Evolutionary conservation across 2,797 vertebrate species (phyloP), one percentile per base, ranked within the genome.

Genomic region (Pterois miles): DNA sequence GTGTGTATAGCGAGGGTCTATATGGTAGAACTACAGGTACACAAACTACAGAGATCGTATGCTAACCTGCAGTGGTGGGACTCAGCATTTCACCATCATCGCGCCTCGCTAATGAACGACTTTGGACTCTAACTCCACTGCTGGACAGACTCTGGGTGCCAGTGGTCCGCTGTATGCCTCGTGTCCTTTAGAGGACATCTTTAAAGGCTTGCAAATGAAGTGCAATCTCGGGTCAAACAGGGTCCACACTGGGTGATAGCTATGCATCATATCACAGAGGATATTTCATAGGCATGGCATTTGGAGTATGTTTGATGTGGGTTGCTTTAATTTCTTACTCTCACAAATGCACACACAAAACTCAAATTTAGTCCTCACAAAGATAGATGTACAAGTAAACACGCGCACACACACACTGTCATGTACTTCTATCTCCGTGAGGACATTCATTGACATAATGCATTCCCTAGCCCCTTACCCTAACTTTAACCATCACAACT

Each of bases 131-230:
- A 11, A 20, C 43, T 46, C 18, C 0, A 20, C 43, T 36, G 58
- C 36, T 78, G 53, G 69, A 71, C 66, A 13, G 14, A 60, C 46
- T 40, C 23, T 13, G 11, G 57, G 66, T 68, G 18, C 53, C n/a
- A 13, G 48, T 12, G 64, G 58, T 76, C 78, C 78, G 82, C 67
- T 66, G 36, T 31, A 16, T 36, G 52, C 53, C 58, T 68, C 38
- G 59, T 54, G 46, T 66, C 81, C 76, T 81, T 83, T 25, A 62
- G 60, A 80, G 71, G 66, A 54, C 67, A 72, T 73, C 71, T 88
- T 86, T 77, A 85, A 89, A 88, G 84, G 59, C 48, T 83, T 87
- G 81, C 70, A 86, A 84, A 88, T 87, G 65, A 86, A 58, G 65
- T 29, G 48, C 71, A 78, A 72, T 85, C 85, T 76, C 33, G 14